These are phyloP conservation scores for Apis laboriosa DNA, from an alignment of 1,140 invertebrate species.

Conservation along the genomic window DNA sequence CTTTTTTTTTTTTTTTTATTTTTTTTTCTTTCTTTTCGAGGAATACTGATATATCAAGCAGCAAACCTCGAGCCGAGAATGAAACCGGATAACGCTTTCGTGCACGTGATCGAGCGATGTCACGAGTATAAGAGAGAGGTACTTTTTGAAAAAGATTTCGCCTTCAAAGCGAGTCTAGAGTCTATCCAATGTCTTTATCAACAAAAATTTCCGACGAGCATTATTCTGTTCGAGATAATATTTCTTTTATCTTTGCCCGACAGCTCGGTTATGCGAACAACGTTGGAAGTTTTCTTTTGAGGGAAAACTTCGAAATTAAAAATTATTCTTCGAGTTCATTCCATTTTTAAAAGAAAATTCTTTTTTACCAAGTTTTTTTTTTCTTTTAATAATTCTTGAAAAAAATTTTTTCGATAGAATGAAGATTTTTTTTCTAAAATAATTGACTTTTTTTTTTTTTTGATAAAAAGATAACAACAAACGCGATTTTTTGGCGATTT, in stretches of 20 bases:
- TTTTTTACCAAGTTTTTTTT: neutral
- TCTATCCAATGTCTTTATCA: neutral
- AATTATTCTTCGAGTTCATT: neutral
- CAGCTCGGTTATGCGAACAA: neutral
- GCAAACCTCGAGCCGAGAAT: constrained; percentile 25
- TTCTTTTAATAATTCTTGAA: neutral
- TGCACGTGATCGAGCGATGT: neutral
- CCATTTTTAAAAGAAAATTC: neutral
- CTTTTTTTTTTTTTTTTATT: neutral
- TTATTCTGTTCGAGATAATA: neutral
- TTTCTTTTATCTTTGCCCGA: neutral
- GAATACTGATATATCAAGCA: neutral
- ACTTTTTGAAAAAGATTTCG: neutral
- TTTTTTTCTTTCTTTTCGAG: neutral
- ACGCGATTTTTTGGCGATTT: no score
- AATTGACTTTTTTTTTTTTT: neutral
- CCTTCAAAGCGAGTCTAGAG: neutral
- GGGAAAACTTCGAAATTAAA: neutral
- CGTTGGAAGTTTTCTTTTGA: neutral
- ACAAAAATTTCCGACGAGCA: neutral
- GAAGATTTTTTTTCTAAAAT: no score
- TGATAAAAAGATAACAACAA: no score
- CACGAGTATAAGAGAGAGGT: neutral
- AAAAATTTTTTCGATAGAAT: neutral
- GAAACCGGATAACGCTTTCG: neutral